phyloP scores from a whole-genome alignment of 2,797 vertebrate species.

The Pristis pectinata region DNA sequence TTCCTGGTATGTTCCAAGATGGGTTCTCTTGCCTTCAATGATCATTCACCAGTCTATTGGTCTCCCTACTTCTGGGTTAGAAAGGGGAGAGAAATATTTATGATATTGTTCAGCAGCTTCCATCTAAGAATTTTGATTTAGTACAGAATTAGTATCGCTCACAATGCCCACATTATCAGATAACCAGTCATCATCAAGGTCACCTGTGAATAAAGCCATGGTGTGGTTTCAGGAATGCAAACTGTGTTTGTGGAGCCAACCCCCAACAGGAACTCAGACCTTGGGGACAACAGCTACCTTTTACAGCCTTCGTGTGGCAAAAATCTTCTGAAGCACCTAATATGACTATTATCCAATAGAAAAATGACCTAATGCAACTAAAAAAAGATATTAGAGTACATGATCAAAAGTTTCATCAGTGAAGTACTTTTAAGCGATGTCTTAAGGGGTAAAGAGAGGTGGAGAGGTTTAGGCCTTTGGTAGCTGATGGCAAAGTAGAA shows the following conservation, averaged over 20 bases:
- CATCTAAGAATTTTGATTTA: not conserved
- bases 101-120: not conserved
- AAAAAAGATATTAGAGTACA: too few species aligned
- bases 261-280: not conserved
- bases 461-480: too few species aligned
- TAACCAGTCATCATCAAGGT: not conserved
- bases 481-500: too few species aligned
- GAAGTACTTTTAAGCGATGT: too few species aligned
- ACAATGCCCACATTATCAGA: too few species aligned
- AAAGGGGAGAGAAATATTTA: not conserved
- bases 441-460: too few species aligned
- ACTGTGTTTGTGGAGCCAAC: not conserved
- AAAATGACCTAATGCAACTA: too few species aligned
- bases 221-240: not conserved
- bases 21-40: not conserved
- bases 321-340: too few species aligned
- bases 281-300: not conserved
- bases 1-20: not conserved
- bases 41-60: not conserved
- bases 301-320: too few species aligned
- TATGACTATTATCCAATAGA: too few species aligned
- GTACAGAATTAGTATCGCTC: not conserved
- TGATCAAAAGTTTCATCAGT: too few species aligned
- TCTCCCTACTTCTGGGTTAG: not conserved
- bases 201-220: not conserved